Percentiles rank a stretch among this genome's conserved stretches.
phyloP scores from a whole-genome alignment of 53 echinoderm and acorn worm species.

The Apostichopus leukothele region DNA sequence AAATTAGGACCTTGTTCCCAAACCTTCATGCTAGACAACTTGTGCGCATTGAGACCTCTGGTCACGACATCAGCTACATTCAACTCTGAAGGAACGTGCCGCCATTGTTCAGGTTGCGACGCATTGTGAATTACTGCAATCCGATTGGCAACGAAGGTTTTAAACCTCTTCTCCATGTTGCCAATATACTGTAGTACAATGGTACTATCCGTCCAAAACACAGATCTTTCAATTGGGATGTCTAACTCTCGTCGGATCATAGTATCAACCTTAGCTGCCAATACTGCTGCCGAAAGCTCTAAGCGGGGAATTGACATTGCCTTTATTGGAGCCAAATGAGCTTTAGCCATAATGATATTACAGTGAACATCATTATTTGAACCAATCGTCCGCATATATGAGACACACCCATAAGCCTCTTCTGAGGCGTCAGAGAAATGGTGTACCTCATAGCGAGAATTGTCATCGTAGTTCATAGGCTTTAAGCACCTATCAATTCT shows the following conservation, averaged over 20 bases:
- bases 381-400: constrained; percentile 51
- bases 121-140: constrained; percentile 48
- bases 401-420: constrained; percentile 59
- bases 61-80: constrained; percentile 80
- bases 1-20: constrained; percentile 54
- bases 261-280: constrained; percentile 46
- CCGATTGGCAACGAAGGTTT: constrained; percentile 69
- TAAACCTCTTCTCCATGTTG: constrained; percentile 52
- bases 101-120: constrained; percentile 53
- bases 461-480: constrained; percentile 44
- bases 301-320: constrained; percentile 48
- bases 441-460: constrained; percentile 52
- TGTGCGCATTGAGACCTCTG: constrained; percentile 58
- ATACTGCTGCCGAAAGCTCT: constrained; percentile 54
- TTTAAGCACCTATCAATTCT: constrained; percentile 56
- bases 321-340: constrained; percentile 54
- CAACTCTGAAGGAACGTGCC: constrained; percentile 51
- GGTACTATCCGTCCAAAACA: constrained; percentile 62
- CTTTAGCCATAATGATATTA: constrained; percentile 55
- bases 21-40: constrained; percentile 59
- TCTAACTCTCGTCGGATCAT: constrained; percentile 48
- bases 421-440: constrained; percentile 67
- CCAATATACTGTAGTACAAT: constrained; percentile 58
- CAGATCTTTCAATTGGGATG: background rate
- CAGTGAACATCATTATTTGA: constrained; percentile 25